Evolutionary conservation across 2,113 vertebrate species (phyloP).

Genomic region (human): DNA sequence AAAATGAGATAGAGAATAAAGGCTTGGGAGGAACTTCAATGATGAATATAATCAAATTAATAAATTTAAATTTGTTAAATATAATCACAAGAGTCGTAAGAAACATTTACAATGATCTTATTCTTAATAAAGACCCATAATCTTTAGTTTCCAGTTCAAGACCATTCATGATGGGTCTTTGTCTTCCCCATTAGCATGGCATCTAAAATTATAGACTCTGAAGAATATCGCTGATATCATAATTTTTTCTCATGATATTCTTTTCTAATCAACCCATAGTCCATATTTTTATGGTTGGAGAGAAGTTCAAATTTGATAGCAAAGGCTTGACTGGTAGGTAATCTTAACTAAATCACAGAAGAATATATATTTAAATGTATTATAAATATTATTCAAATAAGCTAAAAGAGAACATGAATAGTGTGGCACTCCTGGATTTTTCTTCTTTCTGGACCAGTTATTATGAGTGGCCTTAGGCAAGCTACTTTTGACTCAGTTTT

Average conservation of each 20-base stretch:
- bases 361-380: neutral
- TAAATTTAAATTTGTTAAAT: neutral
- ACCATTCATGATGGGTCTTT: neutral
- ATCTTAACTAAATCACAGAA: conserved; percentile 13
- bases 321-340: neutral
- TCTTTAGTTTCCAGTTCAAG: neutral
- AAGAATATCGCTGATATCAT: neutral
- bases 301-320: neutral
- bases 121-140: neutral
- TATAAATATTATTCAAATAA: conserved; percentile 49
- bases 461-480: conserved; percentile 18
- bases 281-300: neutral
- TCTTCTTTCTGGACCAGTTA: neutral
- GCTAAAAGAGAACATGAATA: neutral
- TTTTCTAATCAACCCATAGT: neutral
- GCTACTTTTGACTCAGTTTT: conserved; percentile 35
- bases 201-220: neutral
- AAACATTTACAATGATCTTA: neutral
- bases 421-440: neutral
- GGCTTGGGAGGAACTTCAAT: neutral
- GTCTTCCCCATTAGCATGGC: neutral
- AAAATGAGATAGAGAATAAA: neutral
- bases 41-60: neutral
- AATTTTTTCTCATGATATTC: neutral
- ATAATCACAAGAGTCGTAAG: neutral